Conservation (phyloP, 1,140 invertebrate genomes). For the Papilio machaon region DNA sequence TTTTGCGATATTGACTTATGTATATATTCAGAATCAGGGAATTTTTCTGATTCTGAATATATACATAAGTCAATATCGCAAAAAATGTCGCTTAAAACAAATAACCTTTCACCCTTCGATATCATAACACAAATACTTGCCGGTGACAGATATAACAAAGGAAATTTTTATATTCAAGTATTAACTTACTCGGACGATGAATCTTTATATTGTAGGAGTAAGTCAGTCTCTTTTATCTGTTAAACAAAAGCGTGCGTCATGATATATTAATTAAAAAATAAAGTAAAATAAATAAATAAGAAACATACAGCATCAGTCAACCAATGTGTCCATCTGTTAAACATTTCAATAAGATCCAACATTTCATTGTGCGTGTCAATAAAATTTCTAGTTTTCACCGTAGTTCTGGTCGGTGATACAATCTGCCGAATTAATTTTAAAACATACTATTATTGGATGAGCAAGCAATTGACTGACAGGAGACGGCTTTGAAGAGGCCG, state of each 20-base stretch:
- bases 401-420: conserved; percentile 56
- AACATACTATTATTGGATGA: too few relatives aligned
- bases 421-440: conserved; percentile 50
- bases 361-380: conserved; percentile 64
- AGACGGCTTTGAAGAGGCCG: too few relatives aligned
- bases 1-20: too few relatives aligned
- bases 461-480: too few relatives aligned
- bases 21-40: too few relatives aligned
- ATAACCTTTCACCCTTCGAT: too few relatives aligned
- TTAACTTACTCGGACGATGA: conserved; percentile 31
- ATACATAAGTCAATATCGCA: too few relatives aligned
- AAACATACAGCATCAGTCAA: conserved; percentile 63
- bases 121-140: neutral
- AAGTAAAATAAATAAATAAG: conserved; percentile 29
- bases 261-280: neutral
- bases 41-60: too few relatives aligned
- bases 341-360: conserved; percentile 71
- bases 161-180: neutral
- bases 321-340: conserved; percentile 72
- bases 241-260: conserved; percentile 17
- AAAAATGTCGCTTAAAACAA: too few relatives aligned
- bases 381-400: conserved; percentile 61
- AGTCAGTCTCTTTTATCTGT: conserved; percentile 66
- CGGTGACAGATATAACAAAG: neutral
- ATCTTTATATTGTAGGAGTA: conserved; percentile 44